phyloP scores from a whole-genome alignment of 2,888 invertebrate genomes.

The Vesta saturnalis region DNA sequence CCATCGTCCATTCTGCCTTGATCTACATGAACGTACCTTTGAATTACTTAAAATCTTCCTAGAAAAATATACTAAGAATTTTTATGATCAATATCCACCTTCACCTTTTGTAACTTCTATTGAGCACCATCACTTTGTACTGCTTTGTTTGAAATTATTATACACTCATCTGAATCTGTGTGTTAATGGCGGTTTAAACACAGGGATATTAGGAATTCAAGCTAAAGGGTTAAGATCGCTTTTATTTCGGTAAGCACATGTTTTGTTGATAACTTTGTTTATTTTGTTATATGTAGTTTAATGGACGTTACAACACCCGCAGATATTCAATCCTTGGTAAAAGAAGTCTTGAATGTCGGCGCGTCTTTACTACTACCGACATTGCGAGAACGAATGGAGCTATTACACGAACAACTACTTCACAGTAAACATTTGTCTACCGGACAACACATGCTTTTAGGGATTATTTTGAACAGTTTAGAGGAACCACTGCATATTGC shows the following conservation, averaged over 20 bases:
- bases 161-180: constrained; percentile 69
- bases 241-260: constrained; percentile 63
- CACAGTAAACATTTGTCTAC: constrained; percentile 64
- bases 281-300: constrained; percentile 51
- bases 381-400: constrained; percentile 67
- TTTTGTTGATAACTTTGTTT: background rate
- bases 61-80: constrained; percentile 66
- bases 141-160: constrained; percentile 66
- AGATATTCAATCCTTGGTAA: constrained; percentile 66
- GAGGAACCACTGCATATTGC: constrained; percentile 70
- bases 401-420: constrained; percentile 67
- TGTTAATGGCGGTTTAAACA: constrained; percentile 63
- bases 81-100: constrained; percentile 61
- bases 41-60: constrained; percentile 65
- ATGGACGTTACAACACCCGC: constrained; percentile 63
- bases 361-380: constrained; percentile 69
- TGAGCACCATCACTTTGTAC: constrained; percentile 68
- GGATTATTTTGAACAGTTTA: constrained; percentile 69
- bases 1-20: constrained; percentile 70
- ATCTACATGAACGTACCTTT: constrained; percentile 70
- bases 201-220: constrained; percentile 64
- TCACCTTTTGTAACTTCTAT: constrained; percentile 62
- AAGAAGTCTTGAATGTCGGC: constrained; percentile 68
- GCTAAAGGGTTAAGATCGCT: constrained; percentile 66
- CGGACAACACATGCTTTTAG: constrained; percentile 70